Percentiles rank a stretch among this genome's conserved stretches.
Evolutionary conservation across 2,113 vertebrate genomes (phyloP).

Genomic region (Potamarius usumacintae): DNA sequence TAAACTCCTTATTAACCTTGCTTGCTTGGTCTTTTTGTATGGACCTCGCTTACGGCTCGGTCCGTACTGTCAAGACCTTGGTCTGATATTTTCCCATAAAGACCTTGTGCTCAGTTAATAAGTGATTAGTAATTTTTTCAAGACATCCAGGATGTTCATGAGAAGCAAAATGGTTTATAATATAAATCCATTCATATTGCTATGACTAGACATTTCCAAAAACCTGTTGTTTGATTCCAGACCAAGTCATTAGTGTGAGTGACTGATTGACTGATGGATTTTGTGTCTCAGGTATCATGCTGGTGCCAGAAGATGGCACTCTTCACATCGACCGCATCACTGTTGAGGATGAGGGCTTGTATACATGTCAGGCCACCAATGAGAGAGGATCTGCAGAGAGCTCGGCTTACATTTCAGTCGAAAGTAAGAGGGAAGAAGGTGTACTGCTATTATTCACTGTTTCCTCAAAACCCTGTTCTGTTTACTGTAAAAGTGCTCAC

Average conservation of each 20-base stretch:
- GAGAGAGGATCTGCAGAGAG: constrained; percentile 83
- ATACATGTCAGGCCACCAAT: constrained; percentile 87
- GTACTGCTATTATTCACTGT: not conserved
- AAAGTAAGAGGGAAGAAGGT: constrained; percentile 73
- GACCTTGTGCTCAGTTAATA: too few species aligned
- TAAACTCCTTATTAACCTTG: too few species aligned
- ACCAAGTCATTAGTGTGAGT: not conserved
- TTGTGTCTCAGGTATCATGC: constrained; percentile 79
- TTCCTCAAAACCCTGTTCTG: not conserved
- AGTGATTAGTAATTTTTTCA: not conserved
- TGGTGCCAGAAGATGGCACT: constrained; percentile 79
- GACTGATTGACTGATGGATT: not conserved
- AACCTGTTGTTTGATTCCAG: not conserved
- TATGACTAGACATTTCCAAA: not conserved
- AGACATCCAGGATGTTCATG: not conserved
- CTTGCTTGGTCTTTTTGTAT: too few species aligned
- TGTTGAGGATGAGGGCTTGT: constrained; percentile 87
- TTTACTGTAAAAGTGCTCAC: constrained; percentile 7
- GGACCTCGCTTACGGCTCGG: too few species aligned
- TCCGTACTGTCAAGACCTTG: too few species aligned
- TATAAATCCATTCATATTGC: not conserved
- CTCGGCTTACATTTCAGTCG: constrained; percentile 84
- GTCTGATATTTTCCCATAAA: too few species aligned
- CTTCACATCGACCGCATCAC: constrained; percentile 90
- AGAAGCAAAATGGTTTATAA: not conserved